Evolutionary conservation across 2,113 vertebrate genomes (phyloP).

Genomic region (Hystrix brachyura): DNA sequence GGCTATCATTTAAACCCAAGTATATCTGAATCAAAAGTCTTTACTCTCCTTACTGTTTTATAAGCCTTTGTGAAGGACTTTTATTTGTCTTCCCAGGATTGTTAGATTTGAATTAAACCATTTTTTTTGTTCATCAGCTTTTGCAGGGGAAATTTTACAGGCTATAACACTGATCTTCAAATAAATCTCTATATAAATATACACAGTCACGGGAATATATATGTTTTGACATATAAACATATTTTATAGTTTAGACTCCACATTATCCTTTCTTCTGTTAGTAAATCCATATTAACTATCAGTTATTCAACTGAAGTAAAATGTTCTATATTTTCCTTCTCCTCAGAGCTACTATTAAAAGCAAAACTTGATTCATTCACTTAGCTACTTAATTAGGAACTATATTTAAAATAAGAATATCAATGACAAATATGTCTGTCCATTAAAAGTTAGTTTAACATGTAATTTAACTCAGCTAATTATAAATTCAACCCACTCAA

Average conservation of each 20-base stretch:
- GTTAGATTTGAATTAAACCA: background rate
- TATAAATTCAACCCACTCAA: background rate
- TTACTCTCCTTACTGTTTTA: background rate
- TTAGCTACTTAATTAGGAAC: conserved; percentile 1
- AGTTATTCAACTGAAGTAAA: background rate
- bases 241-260: background rate
- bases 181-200: background rate
- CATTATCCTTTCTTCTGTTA: background rate
- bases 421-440: background rate
- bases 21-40: background rate
- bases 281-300: background rate
- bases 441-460: conserved; percentile 11
- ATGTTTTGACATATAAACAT: background rate
- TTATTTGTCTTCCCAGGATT: background rate
- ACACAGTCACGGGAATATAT: background rate
- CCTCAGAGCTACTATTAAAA: background rate
- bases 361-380: background rate
- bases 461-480: background rate
- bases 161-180: background rate
- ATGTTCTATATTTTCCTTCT: background rate
- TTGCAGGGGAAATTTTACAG: background rate
- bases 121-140: background rate
- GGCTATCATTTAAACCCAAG: background rate
- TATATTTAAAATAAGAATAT: background rate
- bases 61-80: background rate